These are phyloP conservation scores for Polia nebulosa DNA, from an alignment of 2,888 invertebrate genomes.

Conservation along the genomic window DNA sequence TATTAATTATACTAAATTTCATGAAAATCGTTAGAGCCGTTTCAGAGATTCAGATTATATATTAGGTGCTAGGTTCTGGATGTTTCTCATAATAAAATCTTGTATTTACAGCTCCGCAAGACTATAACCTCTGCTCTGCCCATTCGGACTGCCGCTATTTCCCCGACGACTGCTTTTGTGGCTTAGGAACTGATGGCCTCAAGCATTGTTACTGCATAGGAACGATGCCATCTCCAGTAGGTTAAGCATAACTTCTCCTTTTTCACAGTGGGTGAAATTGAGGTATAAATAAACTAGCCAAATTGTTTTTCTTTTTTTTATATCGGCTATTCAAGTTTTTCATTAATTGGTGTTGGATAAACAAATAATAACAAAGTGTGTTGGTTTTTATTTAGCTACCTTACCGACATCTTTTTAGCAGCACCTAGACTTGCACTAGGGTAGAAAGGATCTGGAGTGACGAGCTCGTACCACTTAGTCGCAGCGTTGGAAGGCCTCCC, in stretches of 20 bases:
- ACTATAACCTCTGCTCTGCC: slow-evolving; percentile 19
- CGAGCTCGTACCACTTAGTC: too few relatives aligned
- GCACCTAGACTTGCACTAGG: not conserved
- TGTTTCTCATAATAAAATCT: not conserved
- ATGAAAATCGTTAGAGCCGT: too few relatives aligned
- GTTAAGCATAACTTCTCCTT: not conserved
- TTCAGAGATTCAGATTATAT: too few relatives aligned
- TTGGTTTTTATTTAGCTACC: not conserved
- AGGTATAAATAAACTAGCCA: not conserved
- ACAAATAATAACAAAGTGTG: not conserved
- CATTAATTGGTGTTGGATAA: not conserved
- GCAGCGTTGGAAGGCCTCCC: too few relatives aligned
- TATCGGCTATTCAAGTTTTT: not conserved
- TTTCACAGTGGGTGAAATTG: not conserved
- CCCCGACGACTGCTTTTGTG: slow-evolving; percentile 32
- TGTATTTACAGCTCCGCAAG: slow-evolving; percentile 33
- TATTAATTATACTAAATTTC: too few relatives aligned
- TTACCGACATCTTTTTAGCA: not conserved
- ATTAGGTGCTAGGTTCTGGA: too few relatives aligned
- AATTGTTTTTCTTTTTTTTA: not conserved
- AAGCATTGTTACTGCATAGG: slow-evolving; percentile 36
- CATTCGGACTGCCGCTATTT: slow-evolving; percentile 31
- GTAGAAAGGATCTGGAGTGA: too few relatives aligned
- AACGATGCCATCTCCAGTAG: slow-evolving; percentile 7
- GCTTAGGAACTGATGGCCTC: slow-evolving; percentile 26